Evolutionary conservation across 2,113 vertebrate genomes (phyloP).

Genomic region (Bos indicus): DNA sequence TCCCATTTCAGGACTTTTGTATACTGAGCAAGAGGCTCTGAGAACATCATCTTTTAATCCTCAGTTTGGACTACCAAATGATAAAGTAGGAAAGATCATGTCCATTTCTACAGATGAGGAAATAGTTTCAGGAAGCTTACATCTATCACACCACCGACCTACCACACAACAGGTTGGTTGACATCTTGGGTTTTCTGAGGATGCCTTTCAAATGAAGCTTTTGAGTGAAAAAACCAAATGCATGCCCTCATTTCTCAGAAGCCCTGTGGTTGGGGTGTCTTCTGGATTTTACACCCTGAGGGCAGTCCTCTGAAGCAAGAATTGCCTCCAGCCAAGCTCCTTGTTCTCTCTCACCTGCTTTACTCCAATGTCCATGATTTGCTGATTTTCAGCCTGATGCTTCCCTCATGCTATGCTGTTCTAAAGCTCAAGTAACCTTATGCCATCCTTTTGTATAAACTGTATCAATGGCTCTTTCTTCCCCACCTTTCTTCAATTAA

Average conservation of each 20-base stretch:
- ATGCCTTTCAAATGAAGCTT: neutral
- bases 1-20: neutral
- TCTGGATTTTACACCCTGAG: neutral
- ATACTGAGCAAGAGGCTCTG: neutral
- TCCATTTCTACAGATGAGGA: neutral
- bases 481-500: neutral
- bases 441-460: neutral
- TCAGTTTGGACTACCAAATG: neutral
- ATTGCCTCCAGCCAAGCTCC: neutral
- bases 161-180: neutral
- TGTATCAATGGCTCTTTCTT: neutral
- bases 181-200: neutral
- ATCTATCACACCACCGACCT: neutral
- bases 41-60: neutral
- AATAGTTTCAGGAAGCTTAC: neutral
- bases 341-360: neutral
- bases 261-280: neutral
- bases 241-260: neutral
- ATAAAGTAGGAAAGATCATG: neutral
- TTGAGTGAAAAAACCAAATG: neutral
- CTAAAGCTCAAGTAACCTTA: neutral
- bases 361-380: neutral
- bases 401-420: neutral
- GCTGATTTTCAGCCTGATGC: neutral
- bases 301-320: neutral